Percentiles rank a stretch among this genome's conserved stretches.
These are phyloP conservation scores for Drosophila sproati DNA, from an alignment of 1,140 invertebrate genomes.

Conservation along the genomic window DNA sequence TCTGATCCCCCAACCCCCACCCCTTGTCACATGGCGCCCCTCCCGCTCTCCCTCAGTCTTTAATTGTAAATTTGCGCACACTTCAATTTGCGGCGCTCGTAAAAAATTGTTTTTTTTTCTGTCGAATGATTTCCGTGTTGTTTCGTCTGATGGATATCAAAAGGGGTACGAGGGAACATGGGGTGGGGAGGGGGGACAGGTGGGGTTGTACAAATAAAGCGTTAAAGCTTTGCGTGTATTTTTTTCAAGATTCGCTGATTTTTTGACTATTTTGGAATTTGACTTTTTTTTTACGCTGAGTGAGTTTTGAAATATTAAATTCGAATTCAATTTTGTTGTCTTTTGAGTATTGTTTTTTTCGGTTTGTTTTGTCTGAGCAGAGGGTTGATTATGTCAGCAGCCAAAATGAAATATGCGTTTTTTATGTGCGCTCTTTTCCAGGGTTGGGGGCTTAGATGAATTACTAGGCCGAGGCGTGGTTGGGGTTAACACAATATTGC, in stretches of 20 bases:
- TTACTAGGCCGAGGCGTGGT: conserved; percentile 10
- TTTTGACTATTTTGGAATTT: conserved; percentile 1
- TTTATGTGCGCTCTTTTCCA: conserved; percentile 22
- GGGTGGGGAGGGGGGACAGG: background rate
- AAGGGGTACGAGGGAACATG: background rate
- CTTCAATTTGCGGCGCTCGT: conserved; percentile 71
- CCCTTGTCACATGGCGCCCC: background rate
- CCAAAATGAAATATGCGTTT: conserved; percentile 47
- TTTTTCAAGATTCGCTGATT: background rate
- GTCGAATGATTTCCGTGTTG: conserved; percentile 32
- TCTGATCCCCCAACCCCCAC: conserved; percentile 19
- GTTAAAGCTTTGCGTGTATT: conserved; percentile 15
- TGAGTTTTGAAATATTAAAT: conserved; percentile 18
- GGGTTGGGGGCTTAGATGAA: conserved; percentile 27
- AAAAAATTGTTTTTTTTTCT: conserved; percentile 56
- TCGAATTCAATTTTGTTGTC: background rate
- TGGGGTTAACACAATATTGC: conserved; percentile 6
- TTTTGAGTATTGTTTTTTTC: background rate
- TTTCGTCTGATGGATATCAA: conserved; percentile 7
- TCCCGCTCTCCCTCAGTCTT: background rate
- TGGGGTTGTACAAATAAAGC: conserved; percentile 8
- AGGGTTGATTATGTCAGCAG: conserved; percentile 50
- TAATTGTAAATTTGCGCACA: conserved; percentile 74
- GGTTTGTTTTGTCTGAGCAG: conserved; percentile 11
- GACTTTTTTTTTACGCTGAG: conserved; percentile 5